Percentiles rank a stretch among this genome's conserved stretches.
Evolutionary conservation across 2,888 invertebrate genomes (phyloP).

Genomic region (Tribolium freemani): DNA sequence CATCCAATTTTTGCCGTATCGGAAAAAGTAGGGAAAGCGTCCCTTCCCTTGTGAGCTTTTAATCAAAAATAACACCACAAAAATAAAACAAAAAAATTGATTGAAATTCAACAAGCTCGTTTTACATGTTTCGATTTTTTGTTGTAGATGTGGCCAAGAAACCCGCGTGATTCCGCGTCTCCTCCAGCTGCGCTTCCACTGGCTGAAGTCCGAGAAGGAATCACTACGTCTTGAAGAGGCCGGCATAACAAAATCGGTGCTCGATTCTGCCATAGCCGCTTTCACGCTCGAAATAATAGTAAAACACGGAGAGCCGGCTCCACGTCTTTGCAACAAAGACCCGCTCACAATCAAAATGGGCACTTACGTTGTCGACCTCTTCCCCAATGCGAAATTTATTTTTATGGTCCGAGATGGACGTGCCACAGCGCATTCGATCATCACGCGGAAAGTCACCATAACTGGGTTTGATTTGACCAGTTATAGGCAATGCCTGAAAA

Average conservation of each 20-base stretch:
- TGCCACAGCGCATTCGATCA: constrained; percentile 98
- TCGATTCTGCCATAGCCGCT: constrained; percentile 96
- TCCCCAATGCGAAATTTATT: constrained; percentile 97
- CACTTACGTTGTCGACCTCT: constrained; percentile 92
- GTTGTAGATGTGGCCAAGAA: constrained; percentile 92
- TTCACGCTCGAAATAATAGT: constrained; percentile 98
- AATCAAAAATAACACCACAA: too few relatives aligned
- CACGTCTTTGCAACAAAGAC: constrained; percentile 98
- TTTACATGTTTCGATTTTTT: constrained; percentile 12
- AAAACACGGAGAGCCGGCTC: constrained; percentile 95
- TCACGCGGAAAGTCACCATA: constrained; percentile 72
- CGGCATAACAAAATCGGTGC: constrained; percentile 90
- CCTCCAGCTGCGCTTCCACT: constrained; percentile 94
- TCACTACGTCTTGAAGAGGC: constrained; percentile 92
- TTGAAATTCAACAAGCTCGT: too few relatives aligned
- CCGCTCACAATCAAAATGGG: constrained; percentile 98
- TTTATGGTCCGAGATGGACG: constrained; percentile 99
- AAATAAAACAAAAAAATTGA: too few relatives aligned
- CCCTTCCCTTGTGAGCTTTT: too few relatives aligned
- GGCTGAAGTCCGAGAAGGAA: constrained; percentile 95
- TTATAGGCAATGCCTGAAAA: constrained; percentile 93
- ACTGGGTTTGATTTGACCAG: constrained; percentile 92
- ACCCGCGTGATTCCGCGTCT: constrained; percentile 96
- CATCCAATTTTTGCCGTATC: not conserved
- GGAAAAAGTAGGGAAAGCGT: not conserved